A percentile compares a stretch with the other conserved stretches of the same genome.
Conservation (phyloP, 2,113 vertebrate species). For the Motacilla tschutschensis region DNA sequence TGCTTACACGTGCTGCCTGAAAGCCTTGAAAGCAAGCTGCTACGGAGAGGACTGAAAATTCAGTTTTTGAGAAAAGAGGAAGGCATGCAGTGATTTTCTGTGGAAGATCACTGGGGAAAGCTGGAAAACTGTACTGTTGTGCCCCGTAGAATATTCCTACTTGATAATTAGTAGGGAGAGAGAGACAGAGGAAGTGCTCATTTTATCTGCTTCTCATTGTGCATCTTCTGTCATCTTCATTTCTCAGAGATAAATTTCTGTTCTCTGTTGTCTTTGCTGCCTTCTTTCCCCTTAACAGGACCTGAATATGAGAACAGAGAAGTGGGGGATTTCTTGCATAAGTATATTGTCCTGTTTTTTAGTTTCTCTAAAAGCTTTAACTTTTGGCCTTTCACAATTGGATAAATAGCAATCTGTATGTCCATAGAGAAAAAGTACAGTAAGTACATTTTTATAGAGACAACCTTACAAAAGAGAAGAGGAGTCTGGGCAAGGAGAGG, state of each 20-base stretch:
- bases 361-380: background rate
- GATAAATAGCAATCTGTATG: background rate
- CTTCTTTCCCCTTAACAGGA: background rate
- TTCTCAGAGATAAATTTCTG: background rate
- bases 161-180: background rate
- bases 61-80: background rate
- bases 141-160: background rate
- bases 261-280: background rate
- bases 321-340: background rate
- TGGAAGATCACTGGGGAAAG: background rate
- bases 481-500: background rate
- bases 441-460: background rate
- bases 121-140: background rate
- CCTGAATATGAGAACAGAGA: background rate
- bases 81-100: background rate
- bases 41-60: background rate
- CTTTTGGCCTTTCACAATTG: background rate
- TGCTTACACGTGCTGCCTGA: background rate
- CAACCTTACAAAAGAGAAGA: background rate
- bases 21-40: background rate
- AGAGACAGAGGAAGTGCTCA: background rate
- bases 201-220: background rate
- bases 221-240: fast-evolving
- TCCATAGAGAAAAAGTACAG: background rate
- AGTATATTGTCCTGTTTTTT: background rate